phyloP scores from a whole-genome alignment of 2,888 invertebrate species.

The Tetropium fuscum region DNA sequence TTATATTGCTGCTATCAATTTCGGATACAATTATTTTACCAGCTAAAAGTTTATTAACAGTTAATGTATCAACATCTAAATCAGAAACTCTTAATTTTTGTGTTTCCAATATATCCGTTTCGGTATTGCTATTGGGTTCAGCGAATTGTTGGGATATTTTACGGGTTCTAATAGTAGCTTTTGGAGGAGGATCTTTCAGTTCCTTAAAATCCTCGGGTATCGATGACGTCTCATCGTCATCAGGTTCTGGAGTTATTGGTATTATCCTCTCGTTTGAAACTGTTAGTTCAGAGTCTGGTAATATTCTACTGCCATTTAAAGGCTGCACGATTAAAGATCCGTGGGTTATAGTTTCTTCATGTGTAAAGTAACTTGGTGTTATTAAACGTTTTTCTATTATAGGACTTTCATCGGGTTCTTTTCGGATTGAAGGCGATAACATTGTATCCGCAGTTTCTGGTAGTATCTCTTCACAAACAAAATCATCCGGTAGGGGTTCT shows the following conservation, averaged over 20 bases:
- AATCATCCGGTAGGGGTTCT: slow-evolving; percentile 85
- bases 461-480: slow-evolving; percentile 72
- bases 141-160: slow-evolving; percentile 1
- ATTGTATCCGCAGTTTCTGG: slow-evolving; percentile 44
- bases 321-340: slow-evolving; percentile 76
- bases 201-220: slow-evolving; percentile 57
- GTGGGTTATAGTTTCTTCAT: slow-evolving; percentile 75
- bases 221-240: slow-evolving; percentile 57
- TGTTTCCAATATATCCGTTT: slow-evolving; percentile 67
- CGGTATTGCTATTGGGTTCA: slow-evolving; percentile 42
- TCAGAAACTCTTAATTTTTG: slow-evolving; percentile 79
- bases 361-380: slow-evolving; percentile 61
- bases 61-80: slow-evolving; percentile 82
- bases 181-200: slow-evolving; percentile 53
- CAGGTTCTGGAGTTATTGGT: slow-evolving; percentile 53
- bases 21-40: slow-evolving; percentile 85
- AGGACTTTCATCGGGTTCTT: neutral
- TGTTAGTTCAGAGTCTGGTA: slow-evolving; percentile 53
- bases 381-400: slow-evolving; percentile 45
- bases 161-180: no score
- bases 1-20: slow-evolving; percentile 80
- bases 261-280: slow-evolving; percentile 53
- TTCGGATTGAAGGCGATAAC: slow-evolving; percentile 2
- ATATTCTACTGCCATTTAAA: slow-evolving; percentile 66
- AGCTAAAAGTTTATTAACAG: slow-evolving; percentile 83